Base-by-base conservation (phyloP, 2,113 vertebrate genomes). In the Corythornis cristatus region DNA sequence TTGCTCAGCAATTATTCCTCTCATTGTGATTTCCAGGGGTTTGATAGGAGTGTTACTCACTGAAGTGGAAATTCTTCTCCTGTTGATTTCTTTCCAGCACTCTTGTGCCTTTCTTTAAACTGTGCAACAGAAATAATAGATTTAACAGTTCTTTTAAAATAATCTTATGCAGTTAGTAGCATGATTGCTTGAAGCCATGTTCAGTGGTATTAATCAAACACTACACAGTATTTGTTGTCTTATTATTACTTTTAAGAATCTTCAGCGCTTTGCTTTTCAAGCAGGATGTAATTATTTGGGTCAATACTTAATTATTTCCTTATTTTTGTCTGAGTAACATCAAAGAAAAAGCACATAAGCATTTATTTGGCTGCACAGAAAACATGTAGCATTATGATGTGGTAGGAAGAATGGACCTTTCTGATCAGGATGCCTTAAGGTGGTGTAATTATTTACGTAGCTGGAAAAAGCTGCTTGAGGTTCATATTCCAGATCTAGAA, bases 291-390 rank as follows among this genome's bases (percentile, higher is more conserved):
- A 77, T 88, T 91, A 62, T 75, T 87, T 18, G 22, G 72, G 42
- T 88, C 79, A 80, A 62, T 83, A 84, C 9, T 73, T 93, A 53
- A 91, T 58, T 83, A 83, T 78, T 87, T 91, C 85, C 45, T 73
- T 77, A 57, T 88, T 93, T 93, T 88, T 81, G 12, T 37, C 77
- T 60, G 46, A 67, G 20, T 80, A 13, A 45, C 14, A 53, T 88
- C 71, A 89, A 75, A 64, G 73, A n/a, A 62, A 46, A 86, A 50
- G 16, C 28, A 23, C 8, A 15, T 45, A 53, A 35, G 14, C n/a
- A 3, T 68, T 1, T 43, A n/a, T 89, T 45, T 79, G 45, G 17
- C 71, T 86, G 61, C 18, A 53, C 12, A 79, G 72, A 83, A 76
- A 91, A 19, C 19, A 8, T 1, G 2, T 54, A 17, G 53, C 54